phyloP scores from a whole-genome alignment of 2,113 vertebrate species.

The Calonectris borealis region DNA sequence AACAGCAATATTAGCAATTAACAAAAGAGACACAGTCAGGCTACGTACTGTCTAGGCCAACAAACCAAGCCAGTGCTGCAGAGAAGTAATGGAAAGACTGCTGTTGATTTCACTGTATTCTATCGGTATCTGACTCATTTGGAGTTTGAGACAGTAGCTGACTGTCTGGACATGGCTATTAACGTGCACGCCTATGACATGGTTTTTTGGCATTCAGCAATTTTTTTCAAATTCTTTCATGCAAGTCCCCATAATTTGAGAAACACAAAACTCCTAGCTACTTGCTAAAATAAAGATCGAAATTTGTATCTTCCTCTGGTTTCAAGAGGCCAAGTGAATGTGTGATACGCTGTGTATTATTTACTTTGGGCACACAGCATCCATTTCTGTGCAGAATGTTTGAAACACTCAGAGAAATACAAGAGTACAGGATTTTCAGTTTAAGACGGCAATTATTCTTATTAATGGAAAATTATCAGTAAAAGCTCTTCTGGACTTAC shows the following conservation, averaged over 20 bases:
- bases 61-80: not conserved
- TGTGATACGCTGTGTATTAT: not conserved
- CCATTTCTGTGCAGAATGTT: not conserved
- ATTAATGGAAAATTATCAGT: slow-evolving; percentile 55
- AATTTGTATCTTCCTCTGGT: not conserved
- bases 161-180: not conserved
- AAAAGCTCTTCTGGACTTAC: slow-evolving; percentile 47
- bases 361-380: not conserved
- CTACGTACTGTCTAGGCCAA: not conserved
- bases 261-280: not conserved
- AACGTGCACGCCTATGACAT: fast-evolving
- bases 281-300: not conserved
- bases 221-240: not conserved
- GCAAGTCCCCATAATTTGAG: not conserved
- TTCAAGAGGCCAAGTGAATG: not conserved
- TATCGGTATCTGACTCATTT: not conserved
- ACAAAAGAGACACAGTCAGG: not conserved
- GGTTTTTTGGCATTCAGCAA: fast-evolving
- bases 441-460: slow-evolving; percentile 34
- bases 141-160: not conserved
- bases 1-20: not conserved
- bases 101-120: not conserved
- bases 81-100: not conserved
- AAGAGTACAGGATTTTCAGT: not conserved
- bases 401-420: not conserved